Conservation (phyloP, 2,888 invertebrate species). For the Siphlonurus alternatus region DNA sequence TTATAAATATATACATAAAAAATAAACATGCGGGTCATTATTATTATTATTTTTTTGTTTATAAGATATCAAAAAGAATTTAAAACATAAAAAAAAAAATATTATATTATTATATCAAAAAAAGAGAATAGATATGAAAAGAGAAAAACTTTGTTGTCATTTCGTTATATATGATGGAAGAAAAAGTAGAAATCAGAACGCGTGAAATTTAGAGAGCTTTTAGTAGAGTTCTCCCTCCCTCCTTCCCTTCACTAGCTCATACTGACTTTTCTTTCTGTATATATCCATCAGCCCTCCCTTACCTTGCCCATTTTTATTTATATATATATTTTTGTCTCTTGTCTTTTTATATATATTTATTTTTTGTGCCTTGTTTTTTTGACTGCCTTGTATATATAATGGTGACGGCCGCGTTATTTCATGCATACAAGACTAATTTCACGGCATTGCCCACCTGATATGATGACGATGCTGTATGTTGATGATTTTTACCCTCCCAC, state of each 20-base stretch:
- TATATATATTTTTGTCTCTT: too few species aligned
- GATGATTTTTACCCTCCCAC: too few species aligned
- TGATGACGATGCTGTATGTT: not conserved
- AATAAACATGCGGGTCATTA: constrained; percentile 1
- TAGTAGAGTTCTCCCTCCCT: not conserved
- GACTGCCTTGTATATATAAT: not conserved
- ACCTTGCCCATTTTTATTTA: not conserved
- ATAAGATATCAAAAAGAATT: not conserved
- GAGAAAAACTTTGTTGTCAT: not conserved
- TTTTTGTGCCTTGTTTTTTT: not conserved
- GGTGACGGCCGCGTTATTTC: not conserved
- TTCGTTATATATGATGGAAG: not conserved
- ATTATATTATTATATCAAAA: not conserved
- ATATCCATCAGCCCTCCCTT: not conserved
- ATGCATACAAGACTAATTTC: constrained; percentile 1
- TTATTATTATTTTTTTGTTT: too few species aligned
- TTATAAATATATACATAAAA: not conserved
- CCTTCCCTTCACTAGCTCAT: not conserved
- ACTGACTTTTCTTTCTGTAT: too few species aligned
- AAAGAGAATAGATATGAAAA: not conserved
- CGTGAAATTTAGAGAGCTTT: not conserved
- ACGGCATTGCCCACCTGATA: not conserved
- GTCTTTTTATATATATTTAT: not conserved
- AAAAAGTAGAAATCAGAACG: not conserved
- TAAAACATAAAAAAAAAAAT: not conserved